Base-by-base conservation (phyloP, 1,140 invertebrate species). In the Scaptomyza hsui region DNA sequence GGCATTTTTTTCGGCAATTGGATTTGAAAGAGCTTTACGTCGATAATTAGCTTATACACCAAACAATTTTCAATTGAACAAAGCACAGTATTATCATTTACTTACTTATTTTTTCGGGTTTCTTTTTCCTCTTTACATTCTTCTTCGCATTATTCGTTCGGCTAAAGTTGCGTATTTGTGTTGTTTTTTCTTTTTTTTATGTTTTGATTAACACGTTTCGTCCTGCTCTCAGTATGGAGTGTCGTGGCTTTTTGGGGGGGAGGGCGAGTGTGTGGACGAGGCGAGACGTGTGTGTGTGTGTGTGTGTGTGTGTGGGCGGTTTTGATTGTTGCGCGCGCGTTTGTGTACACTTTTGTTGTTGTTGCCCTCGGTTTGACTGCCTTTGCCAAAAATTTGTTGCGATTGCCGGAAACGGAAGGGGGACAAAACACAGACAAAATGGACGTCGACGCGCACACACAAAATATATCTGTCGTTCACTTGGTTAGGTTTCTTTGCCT, bases 301-400 rank as follows among this genome's bases (percentile, higher is more conserved):
- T n/a, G n/a, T n/a, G n/a, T n/a, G n/a, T n/a, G n/a, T n/a, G n/a
- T n/a, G 68, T 68, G 55, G 44, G 53, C 53, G 57, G 35, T 51
- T 64, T 51, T 64, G 51, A 57, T 72, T 75, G 59, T 76, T 65
- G 73, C 78, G 78, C 78, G 78, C 78, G 72, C 78, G 72, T 49
- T 49, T 37, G 53, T 19, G 21, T 21, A 61, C 42, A 24, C 26
- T 15, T 21, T 42, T 47, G 32, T 16, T 52, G 44, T 59, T 52
- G 45, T 12, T 24, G 45, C 21, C 13, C 16, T 32, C 29, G 19
- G 12, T 24, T 52, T 10, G 41, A 29, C 72, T 80, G 61, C 32
- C 37, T 68, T 68, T 44, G 77, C 57, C 63, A 65, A 68, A 56
- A 64, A 75, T 71, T 42, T 72, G 77, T 75, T 76, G 70, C 64